phyloP scores from a whole-genome alignment of 2,797 vertebrate genomes.

The Muraenolepis orangiensis region DNA sequence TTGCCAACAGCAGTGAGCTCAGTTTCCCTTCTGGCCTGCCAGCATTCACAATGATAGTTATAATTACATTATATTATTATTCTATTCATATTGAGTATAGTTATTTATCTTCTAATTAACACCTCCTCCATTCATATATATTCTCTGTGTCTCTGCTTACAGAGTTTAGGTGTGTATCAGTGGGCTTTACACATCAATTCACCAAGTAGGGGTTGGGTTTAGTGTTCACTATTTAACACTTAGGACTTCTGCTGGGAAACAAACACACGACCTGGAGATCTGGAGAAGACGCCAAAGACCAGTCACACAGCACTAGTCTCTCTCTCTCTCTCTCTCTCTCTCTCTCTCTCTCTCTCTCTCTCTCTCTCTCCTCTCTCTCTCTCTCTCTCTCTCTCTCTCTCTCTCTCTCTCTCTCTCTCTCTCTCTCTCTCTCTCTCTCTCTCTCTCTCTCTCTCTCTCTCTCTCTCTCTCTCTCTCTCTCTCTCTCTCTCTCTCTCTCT shows the following conservation, averaged over 20 bases:
- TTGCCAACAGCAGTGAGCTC: too few species aligned
- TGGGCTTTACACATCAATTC: conserved; percentile 43
- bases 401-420: background rate
- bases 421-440: background rate
- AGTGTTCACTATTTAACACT: conserved; percentile 68
- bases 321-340: conserved; percentile 15
- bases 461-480: conserved; percentile 8
- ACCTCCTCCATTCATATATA: conserved; percentile 27
- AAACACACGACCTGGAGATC: conserved; percentile 60
- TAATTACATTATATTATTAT: too few species aligned
- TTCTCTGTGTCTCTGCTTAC: conserved; percentile 10
- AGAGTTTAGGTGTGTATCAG: conserved; percentile 33
- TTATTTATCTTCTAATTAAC: too few species aligned
- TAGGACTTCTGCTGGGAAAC: conserved; percentile 68
- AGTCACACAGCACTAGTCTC: conserved; percentile 64
- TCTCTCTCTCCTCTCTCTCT: conserved; percentile 3
- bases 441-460: background rate
- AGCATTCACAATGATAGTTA: too few species aligned
- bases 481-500: too few species aligned
- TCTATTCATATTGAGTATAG: too few species aligned
- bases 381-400: conserved; percentile 9
- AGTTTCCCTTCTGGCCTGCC: too few species aligned
- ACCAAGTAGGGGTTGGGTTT: conserved; percentile 34
- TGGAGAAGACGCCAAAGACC: conserved; percentile 48
- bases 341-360: conserved; percentile 8